A percentile compares a stretch with the other conserved stretches of the same genome.
Evolutionary conservation across 2,797 vertebrate genomes (phyloP).

Genomic region (Galaxias olidus): DNA sequence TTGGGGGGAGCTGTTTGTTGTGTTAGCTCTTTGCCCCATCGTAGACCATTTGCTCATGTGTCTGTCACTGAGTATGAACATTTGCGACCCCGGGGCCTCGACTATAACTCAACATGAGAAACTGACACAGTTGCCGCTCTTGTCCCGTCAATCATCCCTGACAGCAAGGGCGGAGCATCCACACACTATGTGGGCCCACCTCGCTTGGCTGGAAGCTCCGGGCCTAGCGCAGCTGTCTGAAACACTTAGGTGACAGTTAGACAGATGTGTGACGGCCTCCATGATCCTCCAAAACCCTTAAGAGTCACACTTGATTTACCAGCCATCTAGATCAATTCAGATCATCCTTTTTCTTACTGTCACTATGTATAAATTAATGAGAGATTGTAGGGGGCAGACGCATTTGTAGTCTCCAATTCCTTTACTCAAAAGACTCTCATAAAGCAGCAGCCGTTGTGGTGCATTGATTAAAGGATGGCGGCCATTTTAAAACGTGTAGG

Average conservation of each 20-base stretch:
- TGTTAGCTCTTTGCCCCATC: neutral
- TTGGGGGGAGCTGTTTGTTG: slow-evolving; percentile 27
- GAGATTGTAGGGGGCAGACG: too few relatives aligned
- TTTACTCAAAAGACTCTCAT: too few relatives aligned
- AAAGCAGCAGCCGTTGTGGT: too few relatives aligned
- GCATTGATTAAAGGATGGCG: neutral
- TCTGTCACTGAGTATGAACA: slow-evolving; percentile 34
- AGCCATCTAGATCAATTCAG: slow-evolving; percentile 13
- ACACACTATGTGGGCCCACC: slow-evolving; percentile 22
- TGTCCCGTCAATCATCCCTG: slow-evolving; percentile 36
- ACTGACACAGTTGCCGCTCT: slow-evolving; percentile 25
- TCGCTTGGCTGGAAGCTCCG: slow-evolving; percentile 19
- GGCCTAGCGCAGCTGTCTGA: slow-evolving; percentile 34
- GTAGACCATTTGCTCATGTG: slow-evolving; percentile 23
- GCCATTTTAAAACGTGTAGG: slow-evolving; percentile 8
- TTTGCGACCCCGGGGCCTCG: neutral
- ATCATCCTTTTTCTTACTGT: slow-evolving; percentile 30
- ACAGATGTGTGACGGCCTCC: slow-evolving; percentile 33
- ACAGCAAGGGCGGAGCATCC: slow-evolving; percentile 31
- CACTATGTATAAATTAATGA: slow-evolving; percentile 2
- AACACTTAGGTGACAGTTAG: slow-evolving; percentile 32
- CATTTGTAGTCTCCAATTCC: too few relatives aligned
- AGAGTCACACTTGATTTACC: slow-evolving; percentile 33
- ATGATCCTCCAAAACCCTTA: slow-evolving; percentile 9
- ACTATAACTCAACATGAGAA: slow-evolving; percentile 14